Evolutionary conservation across 2,888 invertebrate genomes (phyloP).

Genomic region (Osmoderma eremita): DNA sequence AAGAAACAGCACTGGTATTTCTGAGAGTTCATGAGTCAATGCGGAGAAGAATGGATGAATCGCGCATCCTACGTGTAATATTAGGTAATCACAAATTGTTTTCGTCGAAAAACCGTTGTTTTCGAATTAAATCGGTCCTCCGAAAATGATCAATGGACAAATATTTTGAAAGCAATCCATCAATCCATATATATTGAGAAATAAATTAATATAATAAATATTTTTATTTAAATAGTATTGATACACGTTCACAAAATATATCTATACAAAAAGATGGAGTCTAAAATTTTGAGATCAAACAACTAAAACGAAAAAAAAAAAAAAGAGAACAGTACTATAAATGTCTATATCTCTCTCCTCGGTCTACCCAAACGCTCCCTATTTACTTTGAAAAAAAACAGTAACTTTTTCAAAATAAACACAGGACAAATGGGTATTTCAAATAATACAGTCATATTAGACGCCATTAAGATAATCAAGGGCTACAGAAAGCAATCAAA

Average conservation of each 20-base stretch:
- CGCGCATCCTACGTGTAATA: no score
- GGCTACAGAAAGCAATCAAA: no score
- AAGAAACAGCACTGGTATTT: no score
- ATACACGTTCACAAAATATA: constrained; percentile 39
- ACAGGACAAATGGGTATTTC: not conserved
- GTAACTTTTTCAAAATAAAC: not conserved
- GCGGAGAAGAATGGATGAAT: no score
- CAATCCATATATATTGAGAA: no score
- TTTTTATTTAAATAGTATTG: constrained; percentile 25
- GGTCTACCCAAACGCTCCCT: not conserved
- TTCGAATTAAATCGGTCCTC: no score
- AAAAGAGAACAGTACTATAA: constrained; percentile 27
- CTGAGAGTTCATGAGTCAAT: no score
- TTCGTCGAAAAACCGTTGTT: no score
- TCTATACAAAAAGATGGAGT: constrained; percentile 25
- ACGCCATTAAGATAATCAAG: not conserved
- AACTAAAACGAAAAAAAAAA: not conserved
- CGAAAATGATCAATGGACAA: no score
- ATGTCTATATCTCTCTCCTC: constrained; percentile 43
- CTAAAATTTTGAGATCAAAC: constrained; percentile 41
- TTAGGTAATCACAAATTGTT: no score
- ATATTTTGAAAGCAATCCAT: no score
- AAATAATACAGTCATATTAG: constrained; percentile 6
- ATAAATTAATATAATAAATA: constrained; percentile 24
- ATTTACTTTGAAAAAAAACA: not conserved